Evolutionary conservation across 2,888 invertebrate species (phyloP).

Genomic region (Parnassius smintheus): DNA sequence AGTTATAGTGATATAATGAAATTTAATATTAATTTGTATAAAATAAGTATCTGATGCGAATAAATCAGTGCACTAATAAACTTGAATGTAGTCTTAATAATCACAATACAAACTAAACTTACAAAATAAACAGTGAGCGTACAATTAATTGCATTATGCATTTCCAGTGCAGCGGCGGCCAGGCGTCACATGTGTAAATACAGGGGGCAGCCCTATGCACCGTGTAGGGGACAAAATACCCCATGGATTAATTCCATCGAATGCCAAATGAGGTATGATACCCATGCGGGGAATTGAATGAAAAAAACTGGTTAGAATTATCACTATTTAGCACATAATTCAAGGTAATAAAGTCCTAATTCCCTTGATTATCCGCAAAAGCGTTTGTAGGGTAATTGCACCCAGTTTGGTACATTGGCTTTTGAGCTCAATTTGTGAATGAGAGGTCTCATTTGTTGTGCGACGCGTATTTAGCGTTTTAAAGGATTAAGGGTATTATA

Average conservation of each 20-base stretch:
- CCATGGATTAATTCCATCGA: conserved; percentile 76
- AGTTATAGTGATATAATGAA: too few species aligned
- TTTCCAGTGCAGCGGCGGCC: conserved; percentile 40
- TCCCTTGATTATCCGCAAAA: conserved; percentile 29
- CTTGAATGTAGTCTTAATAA: conserved; percentile 17
- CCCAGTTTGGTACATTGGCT: conserved; percentile 55
- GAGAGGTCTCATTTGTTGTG: conserved; percentile 58
- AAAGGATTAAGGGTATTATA: conserved; percentile 43
- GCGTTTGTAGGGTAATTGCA: conserved; percentile 45
- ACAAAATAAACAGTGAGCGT: conserved; percentile 51
- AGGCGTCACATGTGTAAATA: conserved; percentile 65
- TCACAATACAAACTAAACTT: conserved; percentile 11
- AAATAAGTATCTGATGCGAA: conserved; percentile 30
- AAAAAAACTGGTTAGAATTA: conserved; percentile 43
- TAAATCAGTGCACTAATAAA: conserved; percentile 38
- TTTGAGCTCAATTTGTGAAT: conserved; percentile 78
- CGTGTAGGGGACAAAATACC: conserved; percentile 56
- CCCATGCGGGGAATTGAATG: conserved; percentile 51
- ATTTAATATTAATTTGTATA: too few species aligned
- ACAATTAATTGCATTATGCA: conserved; percentile 68
- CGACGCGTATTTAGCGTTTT: conserved; percentile 60
- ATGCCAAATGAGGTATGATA: conserved; percentile 79
- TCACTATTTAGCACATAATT: conserved; percentile 36
- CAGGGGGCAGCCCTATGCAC: conserved; percentile 32
- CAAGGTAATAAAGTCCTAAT: conserved; percentile 40